Base-by-base conservation (phyloP, 2,113 vertebrate genomes). In the Amphiprion percula region DNA sequence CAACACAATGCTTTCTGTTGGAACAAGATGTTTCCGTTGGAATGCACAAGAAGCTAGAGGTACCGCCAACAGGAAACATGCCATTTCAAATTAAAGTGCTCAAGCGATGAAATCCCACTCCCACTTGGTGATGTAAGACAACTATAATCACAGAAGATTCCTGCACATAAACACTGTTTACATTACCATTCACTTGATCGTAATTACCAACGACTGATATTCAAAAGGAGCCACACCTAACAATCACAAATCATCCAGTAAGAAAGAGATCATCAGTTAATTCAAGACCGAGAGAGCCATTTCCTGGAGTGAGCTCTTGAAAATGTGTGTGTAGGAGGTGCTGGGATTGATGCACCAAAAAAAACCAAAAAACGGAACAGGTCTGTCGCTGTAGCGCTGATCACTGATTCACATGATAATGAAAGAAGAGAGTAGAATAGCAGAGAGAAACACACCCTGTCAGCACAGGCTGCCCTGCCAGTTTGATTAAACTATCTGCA, bases 401-500 rank as follows among this genome's bases (percentile, higher is more conserved):
- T 74, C 55, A 69, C 30, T 50, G 69, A 67, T 47, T 78, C 61
- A 56, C 65, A 50, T 66, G 72, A 80, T 64, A 24, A 59, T 39
- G 53, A 67, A 74, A 15, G 67, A 55, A 59, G 67, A 44, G 72
- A 59, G 60, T 9, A 61, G 67, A 74, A 68, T 12, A 33, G 24
- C 55, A 74, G 82, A 84, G 83, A 79, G 74, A 65, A 78, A 86
- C 71, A 67, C 72, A 39, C 47, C 49, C 68, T 68, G 84, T 88
- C 83, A 85, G 76, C 44, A n/a, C 68, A 60, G 83, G 54, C 77
- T 26, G 47, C 44, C 70, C 85, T 84, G 86, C 86, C 86, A 88
- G 68, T 77, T 82, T 86, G 85, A 92, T 91, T 92, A 84, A 84
- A 92, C 85, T 68, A 59, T 62, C 53, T 23, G 67, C 86, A 74